Base-by-base conservation (phyloP, 2,797 vertebrate genomes). In the Coreius guichenoti region DNA sequence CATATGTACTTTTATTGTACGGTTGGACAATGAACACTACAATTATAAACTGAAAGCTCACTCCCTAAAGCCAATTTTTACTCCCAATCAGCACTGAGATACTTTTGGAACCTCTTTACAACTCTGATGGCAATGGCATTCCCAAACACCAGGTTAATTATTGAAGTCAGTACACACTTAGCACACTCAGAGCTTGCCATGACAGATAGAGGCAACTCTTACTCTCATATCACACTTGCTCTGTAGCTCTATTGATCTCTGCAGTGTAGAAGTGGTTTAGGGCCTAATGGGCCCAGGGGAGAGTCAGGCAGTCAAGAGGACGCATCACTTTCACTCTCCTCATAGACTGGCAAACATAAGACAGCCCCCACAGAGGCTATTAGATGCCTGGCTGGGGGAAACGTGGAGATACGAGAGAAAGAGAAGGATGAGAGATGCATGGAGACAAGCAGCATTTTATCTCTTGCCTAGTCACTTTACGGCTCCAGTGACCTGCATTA, bases 161-260 rank as follows among this genome's bases (percentile, higher is more conserved):
- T 81, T 78, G 17, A 80, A 86, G 63, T 84, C 51, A 54, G 78
- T 23, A 31, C 54, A 43, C 72, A 77, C 63, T 63, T 31, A 77
- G 68, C 51, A 39, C 7, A 61, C 12, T 61, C 58, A 63, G 26
- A 63, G 58, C 2, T n/a, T 67, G 8, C 6, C 8, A 84, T 23
- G 58, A 36, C 54, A 14, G 86, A 78, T 14, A 80, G 26, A 72
- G 58, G 80, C 17, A 58, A 82, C 86, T 58, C 65, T 56, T 19
- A 26, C 87, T 87, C 68, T 33, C 14, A 85, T 90, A 90, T 90
- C 86, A 90, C 83, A 82, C 85, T 89, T 77, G 17, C 74, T 83
- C 69, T 90, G 54, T 87, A 81, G 87, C 90, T 90, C 82, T 91
- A 92, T 89, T 91, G 91, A 93, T 94, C 91, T 91, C 87, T 75